phyloP scores from a whole-genome alignment of 2,888 invertebrate genomes.

The Folsomia candida region DNA sequence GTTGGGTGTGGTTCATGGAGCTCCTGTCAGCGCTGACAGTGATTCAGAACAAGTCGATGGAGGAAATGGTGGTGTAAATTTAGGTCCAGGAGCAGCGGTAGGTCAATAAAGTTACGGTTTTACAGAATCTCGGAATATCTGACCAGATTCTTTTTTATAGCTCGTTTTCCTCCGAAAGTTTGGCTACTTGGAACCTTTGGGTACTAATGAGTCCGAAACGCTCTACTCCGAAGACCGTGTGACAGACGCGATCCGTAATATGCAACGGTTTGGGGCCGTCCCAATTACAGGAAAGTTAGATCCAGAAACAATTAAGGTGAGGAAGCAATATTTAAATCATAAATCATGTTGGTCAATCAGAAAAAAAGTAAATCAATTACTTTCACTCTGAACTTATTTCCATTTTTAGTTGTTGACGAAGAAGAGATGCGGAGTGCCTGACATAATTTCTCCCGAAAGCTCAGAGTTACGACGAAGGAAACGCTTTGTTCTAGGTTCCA shows the following conservation, averaged over 20 bases:
- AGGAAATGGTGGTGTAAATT: no score
- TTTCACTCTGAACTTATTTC: neutral
- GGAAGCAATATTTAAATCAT: neutral
- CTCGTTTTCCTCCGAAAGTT: slow-evolving; percentile 70
- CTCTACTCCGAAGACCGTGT: slow-evolving; percentile 65
- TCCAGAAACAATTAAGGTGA: slow-evolving; percentile 63
- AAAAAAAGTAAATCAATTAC: neutral
- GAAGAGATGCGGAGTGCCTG: slow-evolving; percentile 71
- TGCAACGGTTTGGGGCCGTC: slow-evolving; percentile 71
- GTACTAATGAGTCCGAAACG: slow-evolving; percentile 59
- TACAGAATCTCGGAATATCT: no score
- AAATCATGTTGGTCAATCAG: neutral
- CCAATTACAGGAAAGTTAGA: slow-evolving; percentile 68
- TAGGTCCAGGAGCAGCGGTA: no score
- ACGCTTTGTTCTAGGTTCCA: slow-evolving; percentile 63
- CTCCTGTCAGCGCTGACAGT: no score
- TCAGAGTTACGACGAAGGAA: no score
- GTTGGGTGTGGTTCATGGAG: no score
- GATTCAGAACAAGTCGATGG: no score
- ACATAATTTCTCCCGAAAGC: slow-evolving; percentile 57
- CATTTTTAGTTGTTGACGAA: slow-evolving; percentile 64
- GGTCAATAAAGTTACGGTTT: no score
- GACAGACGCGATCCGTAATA: slow-evolving; percentile 63
- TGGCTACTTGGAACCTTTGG: slow-evolving; percentile 63
- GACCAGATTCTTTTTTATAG: no score